A percentile compares a stretch with the other conserved stretches of the same genome.
Conservation (phyloP, 2,113 vertebrate genomes). For the Ptilorrhoa leucosticta region DNA sequence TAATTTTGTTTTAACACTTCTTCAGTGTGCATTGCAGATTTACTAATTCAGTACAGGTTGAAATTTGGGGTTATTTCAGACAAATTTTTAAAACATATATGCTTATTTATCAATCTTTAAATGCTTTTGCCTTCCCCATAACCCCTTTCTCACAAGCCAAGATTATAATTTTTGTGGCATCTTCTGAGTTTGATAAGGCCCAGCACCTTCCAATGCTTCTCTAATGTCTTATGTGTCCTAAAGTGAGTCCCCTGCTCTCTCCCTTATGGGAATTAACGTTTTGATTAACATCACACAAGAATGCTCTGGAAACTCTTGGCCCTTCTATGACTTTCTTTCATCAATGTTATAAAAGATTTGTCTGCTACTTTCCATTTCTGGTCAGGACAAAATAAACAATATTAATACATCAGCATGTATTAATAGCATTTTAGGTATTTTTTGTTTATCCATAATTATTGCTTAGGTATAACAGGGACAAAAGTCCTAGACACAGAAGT, state of each 20-base stretch:
- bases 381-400: not conserved
- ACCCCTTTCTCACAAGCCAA: not conserved
- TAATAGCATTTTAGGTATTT: not conserved
- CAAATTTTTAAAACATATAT: not conserved
- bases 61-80: not conserved
- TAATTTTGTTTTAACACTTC: not conserved
- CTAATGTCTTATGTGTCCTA: not conserved
- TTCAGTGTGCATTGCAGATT: not conserved
- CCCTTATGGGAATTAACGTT: not conserved
- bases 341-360: not conserved
- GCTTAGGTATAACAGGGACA: not conserved
- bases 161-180: not conserved
- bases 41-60: not conserved
- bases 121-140: not conserved
- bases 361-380: not conserved
- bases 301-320: not conserved
- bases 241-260: not conserved
- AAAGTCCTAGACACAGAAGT: not conserved
- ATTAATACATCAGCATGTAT: not conserved
- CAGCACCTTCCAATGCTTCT: not conserved
- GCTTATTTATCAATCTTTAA: not conserved
- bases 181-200: not conserved
- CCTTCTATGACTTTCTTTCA: not conserved
- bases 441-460: not conserved
- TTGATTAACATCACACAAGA: not conserved